These are phyloP conservation scores for Microcebus lehilahytsara DNA, from an alignment of 2,113 vertebrate species.

Conservation along the genomic window DNA sequence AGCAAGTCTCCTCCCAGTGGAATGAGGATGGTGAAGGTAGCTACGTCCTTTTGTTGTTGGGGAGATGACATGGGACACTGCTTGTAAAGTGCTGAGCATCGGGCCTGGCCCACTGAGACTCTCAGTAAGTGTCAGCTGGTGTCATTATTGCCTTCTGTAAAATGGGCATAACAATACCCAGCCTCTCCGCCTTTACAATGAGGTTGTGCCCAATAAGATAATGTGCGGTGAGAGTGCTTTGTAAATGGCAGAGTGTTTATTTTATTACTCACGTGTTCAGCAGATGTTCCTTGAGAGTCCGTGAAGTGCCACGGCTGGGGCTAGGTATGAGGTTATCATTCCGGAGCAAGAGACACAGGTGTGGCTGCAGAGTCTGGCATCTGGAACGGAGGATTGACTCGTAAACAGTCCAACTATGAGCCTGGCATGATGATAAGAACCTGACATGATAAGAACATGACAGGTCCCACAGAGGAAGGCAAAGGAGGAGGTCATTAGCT, in stretches of 20 bases:
- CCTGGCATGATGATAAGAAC: neutral
- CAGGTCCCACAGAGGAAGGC: neutral
- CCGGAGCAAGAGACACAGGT: neutral
- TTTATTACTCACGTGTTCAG: neutral
- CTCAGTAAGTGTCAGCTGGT: neutral
- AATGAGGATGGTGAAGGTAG: neutral
- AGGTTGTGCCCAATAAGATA: neutral
- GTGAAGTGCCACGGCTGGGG: neutral
- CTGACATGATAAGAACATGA: neutral
- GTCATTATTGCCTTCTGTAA: neutral
- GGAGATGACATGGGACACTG: neutral
- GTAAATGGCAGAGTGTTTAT: neutral
- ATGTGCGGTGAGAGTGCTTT: neutral
- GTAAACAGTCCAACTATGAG: neutral
- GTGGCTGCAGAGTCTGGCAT: neutral
- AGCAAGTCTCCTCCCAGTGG: neutral
- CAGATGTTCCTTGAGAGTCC: neutral
- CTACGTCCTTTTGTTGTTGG: neutral
- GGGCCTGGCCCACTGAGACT: neutral
- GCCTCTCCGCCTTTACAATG: neutral
- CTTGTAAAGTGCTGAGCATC: neutral
- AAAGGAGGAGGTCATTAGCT: neutral
- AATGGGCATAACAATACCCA: neutral
- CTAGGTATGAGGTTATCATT: neutral
- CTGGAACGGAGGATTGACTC: neutral